A percentile compares a stretch with the other conserved stretches of the same genome.
Evolutionary conservation across 2,113 vertebrate species (phyloP).

Genomic region (Alligator mississippiensis): DNA sequence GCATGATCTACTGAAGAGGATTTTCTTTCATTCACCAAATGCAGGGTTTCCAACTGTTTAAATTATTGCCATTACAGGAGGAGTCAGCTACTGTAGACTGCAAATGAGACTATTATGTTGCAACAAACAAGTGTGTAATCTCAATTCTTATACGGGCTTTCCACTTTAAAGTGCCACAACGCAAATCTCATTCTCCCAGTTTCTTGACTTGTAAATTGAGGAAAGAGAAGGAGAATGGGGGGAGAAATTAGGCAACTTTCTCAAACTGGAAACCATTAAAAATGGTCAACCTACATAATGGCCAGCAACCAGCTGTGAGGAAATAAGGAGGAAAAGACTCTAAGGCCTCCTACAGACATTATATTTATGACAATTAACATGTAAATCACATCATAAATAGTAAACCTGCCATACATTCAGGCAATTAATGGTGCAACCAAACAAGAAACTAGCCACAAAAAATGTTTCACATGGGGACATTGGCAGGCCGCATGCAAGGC

Average conservation of each 20-base stretch:
- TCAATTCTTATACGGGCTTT: neutral
- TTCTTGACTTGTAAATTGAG: too few relatives aligned
- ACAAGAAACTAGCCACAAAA: too few relatives aligned
- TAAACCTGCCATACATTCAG: neutral
- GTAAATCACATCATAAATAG: too few relatives aligned
- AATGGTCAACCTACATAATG: neutral
- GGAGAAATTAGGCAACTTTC: too few relatives aligned
- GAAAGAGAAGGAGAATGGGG: too few relatives aligned
- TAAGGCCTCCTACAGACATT: neutral
- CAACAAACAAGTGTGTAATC: neutral
- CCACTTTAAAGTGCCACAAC: neutral
- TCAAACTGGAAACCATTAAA: neutral
- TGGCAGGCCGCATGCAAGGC: too few relatives aligned
- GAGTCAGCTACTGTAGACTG: neutral
- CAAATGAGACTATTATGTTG: neutral
- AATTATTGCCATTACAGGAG: neutral
- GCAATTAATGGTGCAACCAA: too few relatives aligned
- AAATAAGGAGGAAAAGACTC: neutral
- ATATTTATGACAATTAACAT: too few relatives aligned
- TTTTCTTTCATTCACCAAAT: neutral
- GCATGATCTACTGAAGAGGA: neutral
- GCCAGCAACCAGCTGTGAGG: neutral
- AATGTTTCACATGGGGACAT: too few relatives aligned
- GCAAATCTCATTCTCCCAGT: neutral
- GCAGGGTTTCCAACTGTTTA: neutral